phyloP scores from a whole-genome alignment of 64 coral and sea anemone species.

The Stichodactyla helianthus region DNA sequence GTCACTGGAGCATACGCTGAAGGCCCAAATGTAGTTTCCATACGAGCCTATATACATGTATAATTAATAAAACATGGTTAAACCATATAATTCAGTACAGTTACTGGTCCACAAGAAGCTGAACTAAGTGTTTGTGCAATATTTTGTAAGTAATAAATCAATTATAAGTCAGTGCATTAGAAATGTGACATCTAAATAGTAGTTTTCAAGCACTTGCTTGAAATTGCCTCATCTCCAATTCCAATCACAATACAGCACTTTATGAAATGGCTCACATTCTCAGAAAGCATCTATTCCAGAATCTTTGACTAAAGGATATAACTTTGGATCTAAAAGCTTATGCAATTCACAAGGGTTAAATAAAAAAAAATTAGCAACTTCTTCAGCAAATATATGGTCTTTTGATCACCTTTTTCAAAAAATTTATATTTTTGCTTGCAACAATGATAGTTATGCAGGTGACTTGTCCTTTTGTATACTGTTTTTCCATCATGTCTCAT shows the following conservation, averaged over 20 bases:
- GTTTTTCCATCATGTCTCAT: neutral
- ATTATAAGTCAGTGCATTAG: neutral
- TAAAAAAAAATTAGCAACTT: neutral
- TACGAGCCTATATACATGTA: constrained; percentile 43
- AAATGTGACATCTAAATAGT: no score
- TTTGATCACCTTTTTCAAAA: neutral
- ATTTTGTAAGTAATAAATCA: neutral
- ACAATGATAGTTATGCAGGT: neutral
- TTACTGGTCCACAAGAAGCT: no score
- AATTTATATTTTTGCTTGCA: neutral
- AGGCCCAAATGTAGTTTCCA: constrained; percentile 94
- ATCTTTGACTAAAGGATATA: neutral
- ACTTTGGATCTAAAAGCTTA: neutral
- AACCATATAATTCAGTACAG: no score
- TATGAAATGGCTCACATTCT: neutral
- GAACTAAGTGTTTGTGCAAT: no score
- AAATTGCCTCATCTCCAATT: no score
- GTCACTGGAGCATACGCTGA: constrained; percentile 86
- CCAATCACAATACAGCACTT: neutral
- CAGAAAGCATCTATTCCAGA: neutral
- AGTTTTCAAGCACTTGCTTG: no score
- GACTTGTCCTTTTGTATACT: neutral
- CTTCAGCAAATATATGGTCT: neutral
- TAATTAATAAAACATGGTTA: no score
- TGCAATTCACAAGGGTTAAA: neutral